Evolutionary conservation across 37 sponge, comb jelly and placozoan genomes (phyloP), one percentile per base, ranked within the genome.

Genomic region (Agelas oroides): DNA sequence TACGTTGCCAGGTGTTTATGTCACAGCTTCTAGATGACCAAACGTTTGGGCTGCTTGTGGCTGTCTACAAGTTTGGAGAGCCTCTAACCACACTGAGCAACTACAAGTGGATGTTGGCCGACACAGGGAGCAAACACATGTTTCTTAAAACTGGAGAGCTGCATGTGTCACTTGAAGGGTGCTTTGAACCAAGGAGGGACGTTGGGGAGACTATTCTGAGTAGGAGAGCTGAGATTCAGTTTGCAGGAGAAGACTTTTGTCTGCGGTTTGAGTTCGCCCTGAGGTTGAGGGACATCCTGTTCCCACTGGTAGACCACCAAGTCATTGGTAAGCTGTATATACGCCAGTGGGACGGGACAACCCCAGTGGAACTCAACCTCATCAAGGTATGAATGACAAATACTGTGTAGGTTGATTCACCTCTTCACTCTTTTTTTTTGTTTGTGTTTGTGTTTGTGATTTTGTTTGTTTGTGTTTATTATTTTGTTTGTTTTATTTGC

Each of bases 51-150:
- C 73, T 89, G 31, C 53, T 68, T 0, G 80, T 89, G 66, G 66
- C 74, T 35, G 81, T 88, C 28, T 89, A 77, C 74, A 77, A 78
- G 67, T 89, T 89, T 84, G 90, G 90, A 1, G 80, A 83, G 0
- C 89, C 89, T 16, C 73, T 89, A 23, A 31, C 21, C 19, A 27
- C n/a, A 38, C 57, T 78, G 25, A 21, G 79, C 53, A 89, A 89
- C 79, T 89, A 89, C 68, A 68, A 67, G 40, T 78, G 78, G 84
- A 61, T 63, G 38, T 39, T 89, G 34, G 84, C 75, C 6, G 90
- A 89, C 46, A 77, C 55, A 2, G 90, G 85, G 0, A 27, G 59
- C 28, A 83, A 65, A 64, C 21, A 67, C 14, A 30, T 78, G 54
- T 71, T 36, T 21, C 59, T 89, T 31, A 71, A 53, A 39, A 62